Base-by-base conservation (phyloP, 2,797 vertebrate species). In the Syndactyla subalaris region DNA sequence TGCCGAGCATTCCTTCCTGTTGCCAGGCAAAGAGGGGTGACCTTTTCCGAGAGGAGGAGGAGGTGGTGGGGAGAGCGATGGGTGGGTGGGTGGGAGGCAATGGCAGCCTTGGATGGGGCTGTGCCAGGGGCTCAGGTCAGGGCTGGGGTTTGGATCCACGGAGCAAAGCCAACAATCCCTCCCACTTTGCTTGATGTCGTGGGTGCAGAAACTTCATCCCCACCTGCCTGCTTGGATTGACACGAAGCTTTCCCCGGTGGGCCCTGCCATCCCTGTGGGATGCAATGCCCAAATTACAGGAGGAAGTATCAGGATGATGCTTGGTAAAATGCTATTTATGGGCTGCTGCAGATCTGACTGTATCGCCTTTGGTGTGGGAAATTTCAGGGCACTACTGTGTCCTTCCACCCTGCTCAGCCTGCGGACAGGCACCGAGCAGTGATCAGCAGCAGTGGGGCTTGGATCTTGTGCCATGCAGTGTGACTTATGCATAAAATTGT, bases 1-100 rank as follows among this genome's bases (percentile, higher is more conserved):
- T 88, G 85, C 94, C 0, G 10, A 73, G 59, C 4, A 0, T 48
- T 45, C 16, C 0, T 57, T 49, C 70, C 26, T 0, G 24, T 55
- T 89, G 92, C 94, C 95, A 90, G 80, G 85, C 79, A 84, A 62
- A 12, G 39, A 48, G 73, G 59, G 73, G 24, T 81, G 95, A 94
- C 92, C 88, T 95, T 95, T 75, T 14, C 1, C 0, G 48, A 71
- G 68, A 85, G 29, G 43, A 85, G 83, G 75, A 82, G 84, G 74
- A 89, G 81, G 57, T 9, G 73, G 13, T n/a, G 63, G 67, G 51
- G 74, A 74, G 54, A 87, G 66, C 1, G 7, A 6, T 10, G 63
- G 81, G 23, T 63, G 66, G 81, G 23, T 63, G 66, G 72, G 34
- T 75, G 82, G 89, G 65, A 88, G 66, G 82, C 54, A n/a, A 79